Evolutionary conservation across 2,113 vertebrate genomes (phyloP).

Genomic region (Oenanthe oenanthe): DNA sequence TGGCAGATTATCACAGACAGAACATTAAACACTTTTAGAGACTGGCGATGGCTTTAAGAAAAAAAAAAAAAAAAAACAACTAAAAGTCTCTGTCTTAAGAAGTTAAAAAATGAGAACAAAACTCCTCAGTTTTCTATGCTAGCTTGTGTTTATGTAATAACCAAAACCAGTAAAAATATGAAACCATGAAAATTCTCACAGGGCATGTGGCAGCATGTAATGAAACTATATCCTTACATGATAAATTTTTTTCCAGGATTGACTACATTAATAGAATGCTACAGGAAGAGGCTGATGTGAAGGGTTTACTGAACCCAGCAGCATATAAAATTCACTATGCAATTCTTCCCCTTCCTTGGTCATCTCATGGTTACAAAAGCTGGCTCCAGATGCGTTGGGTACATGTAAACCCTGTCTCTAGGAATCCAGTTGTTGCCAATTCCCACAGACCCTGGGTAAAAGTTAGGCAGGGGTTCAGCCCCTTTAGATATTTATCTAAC

Average conservation of each 20-base stretch:
- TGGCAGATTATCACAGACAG: background rate
- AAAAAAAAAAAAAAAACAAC: background rate
- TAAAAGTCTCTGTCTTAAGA: background rate
- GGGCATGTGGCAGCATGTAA: background rate
- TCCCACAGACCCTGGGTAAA: background rate
- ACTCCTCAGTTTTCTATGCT: background rate
- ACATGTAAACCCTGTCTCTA: background rate
- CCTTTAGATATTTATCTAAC: background rate
- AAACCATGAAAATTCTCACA: background rate
- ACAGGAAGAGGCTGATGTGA: background rate
- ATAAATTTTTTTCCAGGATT: background rate
- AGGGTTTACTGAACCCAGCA: background rate
- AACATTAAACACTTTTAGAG: background rate
- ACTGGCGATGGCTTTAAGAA: background rate
- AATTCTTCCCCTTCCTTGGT: background rate
- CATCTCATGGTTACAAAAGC: background rate
- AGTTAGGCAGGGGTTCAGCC: background rate
- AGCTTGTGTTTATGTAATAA: background rate
- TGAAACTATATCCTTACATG: background rate
- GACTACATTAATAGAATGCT: background rate
- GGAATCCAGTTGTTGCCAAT: background rate
- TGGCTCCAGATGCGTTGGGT: fast-evolving
- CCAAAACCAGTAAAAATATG: background rate
- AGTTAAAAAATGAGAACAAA: background rate
- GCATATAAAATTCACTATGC: background rate